Evolutionary conservation across 2,888 invertebrate species (phyloP), one percentile per base, ranked within the genome.

Genomic region (Volucella zonaria): DNA sequence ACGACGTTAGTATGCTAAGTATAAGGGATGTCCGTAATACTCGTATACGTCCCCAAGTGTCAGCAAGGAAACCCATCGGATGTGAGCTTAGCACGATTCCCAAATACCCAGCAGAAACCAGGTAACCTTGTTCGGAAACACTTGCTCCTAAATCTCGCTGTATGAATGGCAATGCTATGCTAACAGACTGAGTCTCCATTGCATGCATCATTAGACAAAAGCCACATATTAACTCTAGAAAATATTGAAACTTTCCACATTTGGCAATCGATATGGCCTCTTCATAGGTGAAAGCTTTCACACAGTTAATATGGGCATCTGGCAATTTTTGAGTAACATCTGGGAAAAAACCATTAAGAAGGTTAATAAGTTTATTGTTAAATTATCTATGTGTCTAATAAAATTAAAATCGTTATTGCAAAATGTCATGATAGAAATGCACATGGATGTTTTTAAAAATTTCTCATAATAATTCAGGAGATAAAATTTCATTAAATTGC

Each of bases 41-140:
- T 40, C 89, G 91, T 86, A 91, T 91, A 47, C 93, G 89, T 6
- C 94, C 94, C 66, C 89, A 91, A 1, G 93, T 93, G 87, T 94
- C 94, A 0, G 93, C 93, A 51, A 93, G 87, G 87, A 92, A 93
- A n/a, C 94, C 94, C 93, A 93, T 93, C 40, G 93, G 88, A 88
- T 93, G 93, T 2, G 93, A 93, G 66, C 93, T 93, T 2, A 92
- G 87, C 23, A 93, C 92, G 76, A 93, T 93, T 87, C 92, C 92
- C 14, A 91, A 86, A 86, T 92, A 91, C 2, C 91, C 90, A 2
- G 90, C 87, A 10, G 91, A 91, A 31, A 90, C 90, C 40, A 92
- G 88, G 73, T 91, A 87, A 2, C 92, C 92, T 68, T 92, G 92
- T 67, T 92, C 89, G 31, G 87, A 87, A 43, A 91, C 90, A 3